phyloP scores from a whole-genome alignment of 2,888 invertebrate species.

The Macrosoma leucophasiata region DNA sequence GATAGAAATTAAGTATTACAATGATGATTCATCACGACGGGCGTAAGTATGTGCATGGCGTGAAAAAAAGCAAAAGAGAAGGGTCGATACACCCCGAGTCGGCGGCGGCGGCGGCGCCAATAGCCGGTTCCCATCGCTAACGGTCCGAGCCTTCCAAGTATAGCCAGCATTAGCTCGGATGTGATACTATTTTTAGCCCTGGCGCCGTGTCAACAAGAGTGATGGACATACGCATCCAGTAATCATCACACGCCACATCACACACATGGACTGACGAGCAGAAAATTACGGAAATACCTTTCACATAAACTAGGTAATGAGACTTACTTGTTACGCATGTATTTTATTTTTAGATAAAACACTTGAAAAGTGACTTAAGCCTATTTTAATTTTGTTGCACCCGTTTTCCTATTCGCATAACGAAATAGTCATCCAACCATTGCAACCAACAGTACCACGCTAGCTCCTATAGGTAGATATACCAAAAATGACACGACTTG shows the following conservation, averaged over 20 bases:
- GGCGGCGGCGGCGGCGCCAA: slow-evolving; percentile 39
- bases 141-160: slow-evolving; percentile 56
- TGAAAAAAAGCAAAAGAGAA: slow-evolving; percentile 37
- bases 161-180: slow-evolving; percentile 44
- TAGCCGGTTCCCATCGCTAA: slow-evolving; percentile 49
- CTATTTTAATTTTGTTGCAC: no score
- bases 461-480: no score
- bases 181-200: slow-evolving; percentile 49
- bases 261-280: slow-evolving; percentile 5
- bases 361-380: no score
- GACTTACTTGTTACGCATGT: no score
- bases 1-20: slow-evolving; percentile 14
- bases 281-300: not conserved
- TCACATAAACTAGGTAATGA: slow-evolving; percentile 1
- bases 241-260: slow-evolving; percentile 5
- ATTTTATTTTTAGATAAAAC: no score
- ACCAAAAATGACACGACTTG: no score
- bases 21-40: slow-evolving; percentile 25
- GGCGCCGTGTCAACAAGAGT: slow-evolving; percentile 30
- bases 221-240: slow-evolving; percentile 13
- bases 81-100: slow-evolving; percentile 41
- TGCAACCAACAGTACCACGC: no score
- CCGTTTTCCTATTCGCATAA: no score
- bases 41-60: slow-evolving; percentile 21
- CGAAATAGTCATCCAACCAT: no score